A percentile compares a stretch with the other conserved stretches of the same genome.
phyloP scores from a whole-genome alignment of 2,797 vertebrate species.

The Octomys mimax region DNA sequence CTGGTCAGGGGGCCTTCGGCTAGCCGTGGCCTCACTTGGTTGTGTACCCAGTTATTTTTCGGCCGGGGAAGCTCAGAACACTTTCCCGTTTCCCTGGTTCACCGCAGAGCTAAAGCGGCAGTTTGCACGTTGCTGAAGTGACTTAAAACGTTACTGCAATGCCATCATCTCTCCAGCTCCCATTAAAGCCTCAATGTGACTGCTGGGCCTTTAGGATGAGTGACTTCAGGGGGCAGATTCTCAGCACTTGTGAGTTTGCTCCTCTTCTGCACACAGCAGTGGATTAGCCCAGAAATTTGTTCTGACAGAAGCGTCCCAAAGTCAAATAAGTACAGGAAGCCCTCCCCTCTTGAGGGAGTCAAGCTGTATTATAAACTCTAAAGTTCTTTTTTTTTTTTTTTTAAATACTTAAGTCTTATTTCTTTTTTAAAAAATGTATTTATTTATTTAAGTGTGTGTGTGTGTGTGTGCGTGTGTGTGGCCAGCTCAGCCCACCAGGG shows the following conservation, averaged over 20 bases:
- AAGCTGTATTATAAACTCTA: not conserved
- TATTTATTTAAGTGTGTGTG: too few relatives aligned
- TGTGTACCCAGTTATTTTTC: not conserved
- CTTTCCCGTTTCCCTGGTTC: not conserved
- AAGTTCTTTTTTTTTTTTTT: not conserved
- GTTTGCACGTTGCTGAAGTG: not conserved
- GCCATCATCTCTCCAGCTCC: not conserved
- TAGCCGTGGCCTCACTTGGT: not conserved
- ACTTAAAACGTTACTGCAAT: not conserved
- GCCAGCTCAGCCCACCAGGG: too few relatives aligned
- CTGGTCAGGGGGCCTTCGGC: not conserved
- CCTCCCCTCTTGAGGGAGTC: not conserved
- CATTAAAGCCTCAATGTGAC: accelerated
- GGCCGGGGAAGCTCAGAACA: not conserved
- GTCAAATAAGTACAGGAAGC: not conserved
- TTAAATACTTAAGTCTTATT: too few relatives aligned
- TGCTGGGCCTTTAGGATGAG: not conserved
- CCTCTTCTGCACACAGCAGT: not conserved
- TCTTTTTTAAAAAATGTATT: too few relatives aligned
- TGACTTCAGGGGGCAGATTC: not conserved
- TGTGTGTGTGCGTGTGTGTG: not conserved
- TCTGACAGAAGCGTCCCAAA: not conserved
- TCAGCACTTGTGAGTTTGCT: too few relatives aligned
- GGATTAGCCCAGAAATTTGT: not conserved
- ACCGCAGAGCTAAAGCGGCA: not conserved